Evolutionary conservation across 2,113 vertebrate genomes (phyloP).

Genomic region (Murina feae): DNA sequence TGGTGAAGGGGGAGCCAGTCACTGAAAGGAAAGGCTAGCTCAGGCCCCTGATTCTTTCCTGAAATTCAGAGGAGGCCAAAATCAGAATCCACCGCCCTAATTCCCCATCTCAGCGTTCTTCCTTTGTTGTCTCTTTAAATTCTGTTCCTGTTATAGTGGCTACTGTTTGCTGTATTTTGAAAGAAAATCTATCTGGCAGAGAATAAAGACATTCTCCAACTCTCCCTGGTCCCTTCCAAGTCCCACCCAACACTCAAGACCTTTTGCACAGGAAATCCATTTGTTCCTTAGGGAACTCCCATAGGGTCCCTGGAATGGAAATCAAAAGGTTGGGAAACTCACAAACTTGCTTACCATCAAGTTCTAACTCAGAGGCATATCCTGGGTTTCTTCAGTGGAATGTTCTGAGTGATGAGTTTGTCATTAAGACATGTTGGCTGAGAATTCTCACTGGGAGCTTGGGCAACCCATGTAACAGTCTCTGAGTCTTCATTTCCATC

Average conservation of each 20-base stretch:
- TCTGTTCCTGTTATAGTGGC: background rate
- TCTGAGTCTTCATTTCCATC: background rate
- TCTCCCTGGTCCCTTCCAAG: background rate
- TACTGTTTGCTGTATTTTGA: constrained; percentile 21
- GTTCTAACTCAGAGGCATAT: background rate
- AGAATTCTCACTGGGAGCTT: background rate
- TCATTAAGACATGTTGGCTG: background rate
- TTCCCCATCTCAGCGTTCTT: background rate
- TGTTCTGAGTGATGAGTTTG: background rate
- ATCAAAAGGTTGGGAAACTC: background rate
- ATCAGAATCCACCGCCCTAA: background rate
- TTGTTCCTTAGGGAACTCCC: background rate
- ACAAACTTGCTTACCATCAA: background rate
- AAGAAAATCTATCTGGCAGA: constrained; percentile 31
- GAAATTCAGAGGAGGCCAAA: background rate
- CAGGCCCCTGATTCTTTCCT: background rate
- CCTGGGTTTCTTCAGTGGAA: background rate
- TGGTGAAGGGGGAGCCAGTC: background rate
- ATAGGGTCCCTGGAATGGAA: background rate
- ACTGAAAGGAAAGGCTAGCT: background rate
- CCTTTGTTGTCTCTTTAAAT: background rate
- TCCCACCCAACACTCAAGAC: background rate
- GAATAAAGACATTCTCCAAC: background rate
- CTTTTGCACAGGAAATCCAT: background rate
- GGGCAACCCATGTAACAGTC: background rate